Conservation (phyloP, 2,797 vertebrate species). For the Sebastes hubbsi region DNA sequence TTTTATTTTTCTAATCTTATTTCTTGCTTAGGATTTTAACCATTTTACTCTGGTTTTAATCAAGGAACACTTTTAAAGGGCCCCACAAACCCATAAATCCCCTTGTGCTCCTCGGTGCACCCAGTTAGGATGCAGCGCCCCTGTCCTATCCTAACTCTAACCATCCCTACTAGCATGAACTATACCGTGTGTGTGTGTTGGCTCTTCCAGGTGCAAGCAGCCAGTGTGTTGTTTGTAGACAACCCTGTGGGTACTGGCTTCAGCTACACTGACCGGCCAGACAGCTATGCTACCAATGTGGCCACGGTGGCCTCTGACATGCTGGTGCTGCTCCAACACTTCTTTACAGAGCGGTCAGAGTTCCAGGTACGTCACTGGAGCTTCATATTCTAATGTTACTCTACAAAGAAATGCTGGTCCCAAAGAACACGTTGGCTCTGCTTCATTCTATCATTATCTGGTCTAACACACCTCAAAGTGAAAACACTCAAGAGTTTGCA, state of each 20-base stretch:
- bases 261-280: slow-evolving; percentile 86
- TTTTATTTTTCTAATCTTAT: no score
- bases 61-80: no score
- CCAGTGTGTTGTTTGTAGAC: slow-evolving; percentile 93
- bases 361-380: slow-evolving; percentile 84
- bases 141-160: no score
- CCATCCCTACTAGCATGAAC: no score
- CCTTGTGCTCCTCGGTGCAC: no score
- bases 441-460: background rate
- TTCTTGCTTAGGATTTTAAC: no score
- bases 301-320: slow-evolving; percentile 88
- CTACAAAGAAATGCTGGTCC: background rate
- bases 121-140: no score
- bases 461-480: background rate
- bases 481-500: background rate
- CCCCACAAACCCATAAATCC: no score
- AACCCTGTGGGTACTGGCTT: slow-evolving; percentile 96
- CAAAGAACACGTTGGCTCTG: background rate
- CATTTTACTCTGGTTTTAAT: no score
- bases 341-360: slow-evolving; percentile 84
- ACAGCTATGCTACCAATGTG: slow-evolving; percentile 86
- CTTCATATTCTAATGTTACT: background rate
- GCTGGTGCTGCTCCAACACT: slow-evolving; percentile 89
- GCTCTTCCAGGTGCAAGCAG: slow-evolving; percentile 83
- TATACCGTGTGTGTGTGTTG: no score